Percentiles rank a stretch among this genome's conserved stretches.
Evolutionary conservation across 37 sponge, comb jelly and placozoan species (phyloP).

Genomic region (Geodia barretti): DNA sequence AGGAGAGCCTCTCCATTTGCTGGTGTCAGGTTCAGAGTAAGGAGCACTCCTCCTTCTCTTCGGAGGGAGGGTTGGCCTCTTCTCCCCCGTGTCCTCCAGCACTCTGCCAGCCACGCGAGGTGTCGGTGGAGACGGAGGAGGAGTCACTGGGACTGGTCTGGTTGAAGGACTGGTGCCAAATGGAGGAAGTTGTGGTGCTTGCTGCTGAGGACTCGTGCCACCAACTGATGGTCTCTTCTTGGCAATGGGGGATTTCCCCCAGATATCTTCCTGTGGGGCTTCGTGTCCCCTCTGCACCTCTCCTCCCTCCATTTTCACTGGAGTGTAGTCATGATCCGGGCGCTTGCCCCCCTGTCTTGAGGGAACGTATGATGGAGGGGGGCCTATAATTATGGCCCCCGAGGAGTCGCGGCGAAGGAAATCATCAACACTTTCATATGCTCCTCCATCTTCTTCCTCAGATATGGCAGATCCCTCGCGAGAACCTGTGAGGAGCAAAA

Average conservation of each 20-base stretch:
- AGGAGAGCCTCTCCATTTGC: neutral
- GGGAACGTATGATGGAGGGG: neutral
- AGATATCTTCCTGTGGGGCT: neutral
- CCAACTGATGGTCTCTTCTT: neutral
- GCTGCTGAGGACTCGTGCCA: neutral
- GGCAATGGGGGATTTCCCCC: constrained; percentile 9
- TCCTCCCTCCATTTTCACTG: neutral
- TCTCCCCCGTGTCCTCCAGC: neutral
- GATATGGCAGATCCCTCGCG: neutral
- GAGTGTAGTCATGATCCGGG: constrained; percentile 9
- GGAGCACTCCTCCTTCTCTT: neutral
- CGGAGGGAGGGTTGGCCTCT: constrained; percentile 1
- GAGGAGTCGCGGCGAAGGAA: neutral
- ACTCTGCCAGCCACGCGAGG: neutral
- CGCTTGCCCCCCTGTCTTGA: neutral
- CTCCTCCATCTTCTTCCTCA: neutral
- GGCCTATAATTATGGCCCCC: neutral
- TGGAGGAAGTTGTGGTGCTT: neutral
- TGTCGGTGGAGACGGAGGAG: constrained; percentile 15
- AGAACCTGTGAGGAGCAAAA: too few relatives aligned
- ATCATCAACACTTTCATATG: constrained; percentile 12
- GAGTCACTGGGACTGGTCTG: constrained; percentile 4
- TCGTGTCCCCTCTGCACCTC: neutral
- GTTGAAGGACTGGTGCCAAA: neutral
- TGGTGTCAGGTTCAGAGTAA: neutral